These are phyloP conservation scores for Parnassius mnemosyne DNA, from an alignment of 2,888 invertebrate genomes.

Conservation along the genomic window DNA sequence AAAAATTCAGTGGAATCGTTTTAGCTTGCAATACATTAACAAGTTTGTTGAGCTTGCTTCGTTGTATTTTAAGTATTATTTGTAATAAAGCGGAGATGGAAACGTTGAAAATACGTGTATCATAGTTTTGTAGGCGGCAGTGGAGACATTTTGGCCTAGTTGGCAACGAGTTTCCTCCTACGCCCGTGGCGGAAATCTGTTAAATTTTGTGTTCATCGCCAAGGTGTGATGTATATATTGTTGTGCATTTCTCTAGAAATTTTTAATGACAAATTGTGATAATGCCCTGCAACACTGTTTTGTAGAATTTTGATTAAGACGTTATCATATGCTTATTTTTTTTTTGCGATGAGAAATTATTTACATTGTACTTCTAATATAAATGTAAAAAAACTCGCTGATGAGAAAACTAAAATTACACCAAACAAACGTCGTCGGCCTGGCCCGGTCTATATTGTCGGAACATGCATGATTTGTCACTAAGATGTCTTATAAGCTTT, in stretches of 20 bases:
- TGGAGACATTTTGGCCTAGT: conserved; percentile 70
- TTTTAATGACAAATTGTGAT: conserved; percentile 5
- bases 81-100: conserved; percentile 24
- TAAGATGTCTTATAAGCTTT: too few relatives aligned
- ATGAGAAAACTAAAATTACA: too few relatives aligned
- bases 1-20: conserved; percentile 41
- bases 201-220: conserved; percentile 44
- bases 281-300: conserved; percentile 10
- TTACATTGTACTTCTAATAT: too few relatives aligned
- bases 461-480: too few relatives aligned
- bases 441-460: neutral
- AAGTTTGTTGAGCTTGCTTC: conserved; percentile 3
- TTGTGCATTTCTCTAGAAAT: conserved; percentile 7
- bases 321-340: too few relatives aligned
- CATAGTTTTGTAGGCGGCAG: conserved; percentile 42
- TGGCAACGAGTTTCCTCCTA: conserved; percentile 60
- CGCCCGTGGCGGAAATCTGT: conserved; percentile 61
- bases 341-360: too few relatives aligned
- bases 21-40: conserved; percentile 19
- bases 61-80: neutral
- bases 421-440: too few relatives aligned
- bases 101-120: conserved; percentile 32
- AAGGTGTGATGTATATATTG: conserved; percentile 19
- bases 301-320: conserved; percentile 14
- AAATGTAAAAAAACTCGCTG: too few relatives aligned